phyloP scores from a whole-genome alignment of 2,797 vertebrate species.

The Apogon talboti region DNA sequence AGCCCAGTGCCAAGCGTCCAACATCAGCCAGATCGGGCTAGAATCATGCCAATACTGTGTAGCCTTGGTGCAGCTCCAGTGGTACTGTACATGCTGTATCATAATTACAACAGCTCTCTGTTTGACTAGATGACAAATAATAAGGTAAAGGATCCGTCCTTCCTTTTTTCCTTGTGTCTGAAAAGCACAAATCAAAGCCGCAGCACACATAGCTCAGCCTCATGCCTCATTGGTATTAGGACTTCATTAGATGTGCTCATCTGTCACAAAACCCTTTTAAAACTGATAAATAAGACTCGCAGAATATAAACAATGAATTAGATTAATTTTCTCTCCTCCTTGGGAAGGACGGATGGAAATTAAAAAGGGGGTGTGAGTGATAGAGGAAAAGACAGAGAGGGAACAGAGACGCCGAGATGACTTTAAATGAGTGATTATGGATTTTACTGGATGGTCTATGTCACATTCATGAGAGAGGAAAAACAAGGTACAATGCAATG shows the following conservation, averaged over 20 bases:
- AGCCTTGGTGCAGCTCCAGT: constrained; percentile 6
- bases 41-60: background rate
- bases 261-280: constrained; percentile 27
- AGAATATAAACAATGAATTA: constrained; percentile 38
- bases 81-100: constrained; percentile 14
- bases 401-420: constrained; percentile 10
- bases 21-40: too few species aligned
- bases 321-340: constrained; percentile 20
- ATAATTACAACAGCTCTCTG: background rate
- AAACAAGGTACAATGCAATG: constrained; percentile 55
- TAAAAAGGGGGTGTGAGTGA: constrained; percentile 6
- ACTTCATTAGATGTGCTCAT: constrained; percentile 44
- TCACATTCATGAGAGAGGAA: constrained; percentile 37
- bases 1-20: too few species aligned
- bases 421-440: constrained; percentile 68
- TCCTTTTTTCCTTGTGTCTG: constrained; percentile 5
- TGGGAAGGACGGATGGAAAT: constrained; percentile 24
- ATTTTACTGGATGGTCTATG: constrained; percentile 33
- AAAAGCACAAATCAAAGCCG: constrained; percentile 21
- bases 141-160: constrained; percentile 5
- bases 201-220: constrained; percentile 13
- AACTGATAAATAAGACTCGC: constrained; percentile 43
- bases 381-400: background rate
- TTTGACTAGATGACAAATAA: constrained; percentile 18
- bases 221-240: constrained; percentile 31